phyloP scores from a whole-genome alignment of 1,140 invertebrate species.

The Zaprionus camerounensis region DNA sequence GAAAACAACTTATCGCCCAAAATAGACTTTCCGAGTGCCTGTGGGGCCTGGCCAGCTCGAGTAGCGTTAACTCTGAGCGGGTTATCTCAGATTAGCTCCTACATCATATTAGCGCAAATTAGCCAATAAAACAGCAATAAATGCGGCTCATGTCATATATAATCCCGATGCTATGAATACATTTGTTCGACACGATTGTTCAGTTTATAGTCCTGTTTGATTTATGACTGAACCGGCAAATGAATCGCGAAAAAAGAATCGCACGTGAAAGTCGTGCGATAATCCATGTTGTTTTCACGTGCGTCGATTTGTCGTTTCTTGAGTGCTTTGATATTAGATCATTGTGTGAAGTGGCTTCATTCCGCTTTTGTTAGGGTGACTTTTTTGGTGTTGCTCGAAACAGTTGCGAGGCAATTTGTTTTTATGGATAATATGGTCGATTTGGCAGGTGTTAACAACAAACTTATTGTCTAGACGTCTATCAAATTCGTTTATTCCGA shows the following conservation, averaged over 20 bases:
- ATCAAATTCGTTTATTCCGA: background rate
- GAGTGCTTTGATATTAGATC: background rate
- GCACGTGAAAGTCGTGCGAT: constrained; percentile 34
- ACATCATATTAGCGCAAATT: constrained; percentile 54
- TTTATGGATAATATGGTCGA: background rate
- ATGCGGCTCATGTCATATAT: constrained; percentile 2
- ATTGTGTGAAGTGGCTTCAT: background rate
- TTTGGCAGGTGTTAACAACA: background rate
- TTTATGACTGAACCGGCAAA: constrained; percentile 14
- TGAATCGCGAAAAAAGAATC: constrained; percentile 4
- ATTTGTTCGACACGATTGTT: background rate
- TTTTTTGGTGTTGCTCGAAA: background rate
- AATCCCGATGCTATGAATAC: background rate
- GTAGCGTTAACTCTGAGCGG: background rate
- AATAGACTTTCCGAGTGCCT: constrained; percentile 40
- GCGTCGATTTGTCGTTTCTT: background rate
- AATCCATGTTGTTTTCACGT: constrained; percentile 13
- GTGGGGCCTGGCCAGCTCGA: constrained; percentile 25
- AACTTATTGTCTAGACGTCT: background rate
- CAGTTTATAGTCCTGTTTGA: constrained; percentile 5
- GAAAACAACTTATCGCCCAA: constrained; percentile 28
- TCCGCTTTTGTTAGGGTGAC: background rate
- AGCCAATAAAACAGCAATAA: constrained; percentile 44
- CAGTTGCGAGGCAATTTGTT: background rate
- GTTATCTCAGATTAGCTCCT: constrained; percentile 45